Percentiles rank a stretch among this genome's conserved stretches.
These are phyloP conservation scores for Platysternon megacephalum DNA, from an alignment of 2,113 vertebrate genomes.

Conservation along the genomic window DNA sequence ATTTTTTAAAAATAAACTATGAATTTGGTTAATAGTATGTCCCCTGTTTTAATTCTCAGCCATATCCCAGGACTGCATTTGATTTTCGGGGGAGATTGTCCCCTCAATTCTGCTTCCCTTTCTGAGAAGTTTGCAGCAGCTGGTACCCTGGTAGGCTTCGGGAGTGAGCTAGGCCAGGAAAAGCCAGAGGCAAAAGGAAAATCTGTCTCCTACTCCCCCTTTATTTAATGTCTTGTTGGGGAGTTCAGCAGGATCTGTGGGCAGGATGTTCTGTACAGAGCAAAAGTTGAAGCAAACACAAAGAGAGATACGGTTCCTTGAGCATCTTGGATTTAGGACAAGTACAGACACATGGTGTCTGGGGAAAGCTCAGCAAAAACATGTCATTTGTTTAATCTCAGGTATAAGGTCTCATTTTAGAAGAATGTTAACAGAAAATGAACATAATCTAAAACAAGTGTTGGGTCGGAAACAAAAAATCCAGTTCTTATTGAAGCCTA, in stretches of 20 bases:
- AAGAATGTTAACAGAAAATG: not conserved
- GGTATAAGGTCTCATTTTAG: not conserved
- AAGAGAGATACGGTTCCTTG: not conserved
- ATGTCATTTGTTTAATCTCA: not conserved
- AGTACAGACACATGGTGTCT: not conserved
- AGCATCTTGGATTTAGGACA: not conserved
- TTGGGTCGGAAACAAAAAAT: not conserved
- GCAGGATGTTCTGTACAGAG: not conserved
- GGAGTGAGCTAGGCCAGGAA: not conserved
- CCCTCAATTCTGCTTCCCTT: not conserved
- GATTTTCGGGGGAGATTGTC: too few relatives aligned
- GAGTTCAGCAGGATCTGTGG: too few relatives aligned
- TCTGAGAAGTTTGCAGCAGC: not conserved
- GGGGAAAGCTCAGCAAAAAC: too few relatives aligned
- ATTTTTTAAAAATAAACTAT: not conserved
- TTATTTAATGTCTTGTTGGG: too few relatives aligned
- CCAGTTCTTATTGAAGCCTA: not conserved
- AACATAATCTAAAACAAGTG: not conserved
- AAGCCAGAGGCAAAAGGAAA: not conserved
- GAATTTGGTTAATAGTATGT: not conserved
- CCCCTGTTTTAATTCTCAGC: not conserved
- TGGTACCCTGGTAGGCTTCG: not conserved
- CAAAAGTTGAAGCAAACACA: not conserved
- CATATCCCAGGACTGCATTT: not conserved
- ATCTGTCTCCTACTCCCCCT: not conserved